Evolutionary conservation across 2,113 vertebrate species (phyloP).

Genomic region (Gopherus flavomarginatus): DNA sequence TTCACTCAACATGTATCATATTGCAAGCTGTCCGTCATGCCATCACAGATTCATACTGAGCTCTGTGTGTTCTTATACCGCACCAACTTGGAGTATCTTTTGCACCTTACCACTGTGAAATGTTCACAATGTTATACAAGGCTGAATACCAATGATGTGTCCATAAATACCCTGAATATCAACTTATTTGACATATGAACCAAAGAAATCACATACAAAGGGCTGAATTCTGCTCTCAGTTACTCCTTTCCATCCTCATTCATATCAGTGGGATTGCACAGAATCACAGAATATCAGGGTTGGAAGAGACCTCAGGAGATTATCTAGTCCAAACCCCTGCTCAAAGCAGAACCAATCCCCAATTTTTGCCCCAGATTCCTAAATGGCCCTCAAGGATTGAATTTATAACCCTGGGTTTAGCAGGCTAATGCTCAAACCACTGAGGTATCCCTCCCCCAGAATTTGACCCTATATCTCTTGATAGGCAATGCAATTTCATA

Average conservation of each 20-base stretch:
- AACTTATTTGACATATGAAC: background rate
- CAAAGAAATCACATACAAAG: background rate
- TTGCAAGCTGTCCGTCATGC: background rate
- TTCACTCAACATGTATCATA: background rate
- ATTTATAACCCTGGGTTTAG: too few species aligned
- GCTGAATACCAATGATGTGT: background rate
- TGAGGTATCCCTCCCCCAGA: background rate
- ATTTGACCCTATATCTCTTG: background rate
- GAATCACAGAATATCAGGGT: background rate
- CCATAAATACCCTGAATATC: background rate
- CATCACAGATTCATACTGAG: background rate
- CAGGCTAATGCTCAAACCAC: too few species aligned
- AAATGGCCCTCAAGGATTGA: too few species aligned
- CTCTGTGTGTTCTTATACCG: background rate
- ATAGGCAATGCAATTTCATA: background rate
- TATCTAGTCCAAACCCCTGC: too few species aligned
- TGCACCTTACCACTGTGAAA: background rate
- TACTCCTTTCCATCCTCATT: background rate
- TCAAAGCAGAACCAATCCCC: too few species aligned
- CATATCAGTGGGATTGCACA: background rate
- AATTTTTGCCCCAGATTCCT: too few species aligned
- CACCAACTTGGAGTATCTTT: background rate
- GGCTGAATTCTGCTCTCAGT: background rate
- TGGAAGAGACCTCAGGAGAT: too few species aligned
- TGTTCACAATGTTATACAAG: background rate